Percentiles rank a stretch among this genome's conserved stretches.
phyloP scores from a whole-genome alignment of 2,113 vertebrate species.

The Apodemus speciosus region DNA sequence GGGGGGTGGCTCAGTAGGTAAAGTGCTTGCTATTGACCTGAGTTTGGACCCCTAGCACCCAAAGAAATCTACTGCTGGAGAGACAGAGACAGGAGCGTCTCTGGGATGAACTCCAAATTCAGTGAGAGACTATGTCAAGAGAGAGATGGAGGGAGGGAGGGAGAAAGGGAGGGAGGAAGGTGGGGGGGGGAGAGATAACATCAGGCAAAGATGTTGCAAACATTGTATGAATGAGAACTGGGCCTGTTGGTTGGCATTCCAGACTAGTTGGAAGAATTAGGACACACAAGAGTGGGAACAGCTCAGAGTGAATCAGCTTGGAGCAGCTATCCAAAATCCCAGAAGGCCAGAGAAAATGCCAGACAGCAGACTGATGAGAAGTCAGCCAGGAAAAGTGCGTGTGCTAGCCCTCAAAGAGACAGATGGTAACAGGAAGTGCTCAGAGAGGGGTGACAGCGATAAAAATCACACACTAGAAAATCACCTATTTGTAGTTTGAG shows the following conservation, averaged over 20 bases:
- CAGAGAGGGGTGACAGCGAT: slow-evolving; percentile 53
- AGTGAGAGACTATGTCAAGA: not conserved
- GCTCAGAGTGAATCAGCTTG: not conserved
- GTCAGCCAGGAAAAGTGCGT: slow-evolving; percentile 51
- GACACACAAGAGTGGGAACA: slow-evolving; percentile 17
- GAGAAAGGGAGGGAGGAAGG: not conserved
- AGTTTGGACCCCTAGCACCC: too few species aligned
- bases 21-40: not conserved
- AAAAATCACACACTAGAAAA: slow-evolving; percentile 70
- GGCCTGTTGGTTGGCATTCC: slow-evolving; percentile 42
- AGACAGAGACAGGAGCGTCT: not conserved
- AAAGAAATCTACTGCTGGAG: not conserved
- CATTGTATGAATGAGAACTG: slow-evolving; percentile 43
- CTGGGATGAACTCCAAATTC: not conserved
- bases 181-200: not conserved
- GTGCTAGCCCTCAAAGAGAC: slow-evolving; percentile 67
- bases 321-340: slow-evolving; percentile 42
- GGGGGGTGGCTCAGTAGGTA: not conserved
- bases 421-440: slow-evolving; percentile 77
- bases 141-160: not conserved
- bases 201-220: not conserved
- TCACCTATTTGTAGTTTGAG: slow-evolving; percentile 68
- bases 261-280: slow-evolving; percentile 3
- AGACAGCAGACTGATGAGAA: slow-evolving; percentile 60
- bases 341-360: slow-evolving; percentile 65